Evolutionary conservation across 2,888 invertebrate genomes (phyloP).

Genomic region (Clunio marinus): DNA sequence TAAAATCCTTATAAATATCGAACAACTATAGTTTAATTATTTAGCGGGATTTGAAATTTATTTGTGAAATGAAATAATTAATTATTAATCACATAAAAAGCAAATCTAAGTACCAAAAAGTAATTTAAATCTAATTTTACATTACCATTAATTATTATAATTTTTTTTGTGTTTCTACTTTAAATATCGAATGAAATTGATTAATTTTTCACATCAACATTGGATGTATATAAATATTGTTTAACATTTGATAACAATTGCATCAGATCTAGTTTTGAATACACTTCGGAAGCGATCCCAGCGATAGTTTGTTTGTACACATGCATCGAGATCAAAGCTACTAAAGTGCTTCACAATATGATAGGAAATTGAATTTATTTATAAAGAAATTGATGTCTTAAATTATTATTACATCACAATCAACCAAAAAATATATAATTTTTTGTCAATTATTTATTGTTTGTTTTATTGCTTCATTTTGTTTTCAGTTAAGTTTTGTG

Average conservation of each 20-base stretch:
- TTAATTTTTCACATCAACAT: not conserved
- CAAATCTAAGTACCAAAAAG: too few species aligned
- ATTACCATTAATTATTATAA: too few species aligned
- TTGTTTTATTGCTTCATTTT: not conserved
- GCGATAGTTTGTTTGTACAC: not conserved
- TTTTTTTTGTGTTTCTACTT: not conserved
- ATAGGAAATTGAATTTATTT: slow-evolving; percentile 6
- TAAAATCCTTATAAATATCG: not conserved
- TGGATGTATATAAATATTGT: too few species aligned
- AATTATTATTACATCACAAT: not conserved
- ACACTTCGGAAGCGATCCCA: not conserved
- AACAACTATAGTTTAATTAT: not conserved
- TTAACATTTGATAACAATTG: not conserved
- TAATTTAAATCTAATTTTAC: too few species aligned
- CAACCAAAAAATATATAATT: slow-evolving; percentile 15
- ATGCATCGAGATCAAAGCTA: too few species aligned
- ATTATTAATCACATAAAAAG: not conserved
- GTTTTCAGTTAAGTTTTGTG: not conserved
- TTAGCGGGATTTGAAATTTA: not conserved
- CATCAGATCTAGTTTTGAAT: not conserved
- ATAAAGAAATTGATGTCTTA: not conserved
- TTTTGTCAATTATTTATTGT: not conserved
- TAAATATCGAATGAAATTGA: too few species aligned
- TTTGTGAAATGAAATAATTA: not conserved
- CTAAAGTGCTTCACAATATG: not conserved